Percentiles rank a stretch among this genome's conserved stretches.
Conservation (phyloP, 2,888 invertebrate genomes). For the Anagyrus pseudococci region DNA sequence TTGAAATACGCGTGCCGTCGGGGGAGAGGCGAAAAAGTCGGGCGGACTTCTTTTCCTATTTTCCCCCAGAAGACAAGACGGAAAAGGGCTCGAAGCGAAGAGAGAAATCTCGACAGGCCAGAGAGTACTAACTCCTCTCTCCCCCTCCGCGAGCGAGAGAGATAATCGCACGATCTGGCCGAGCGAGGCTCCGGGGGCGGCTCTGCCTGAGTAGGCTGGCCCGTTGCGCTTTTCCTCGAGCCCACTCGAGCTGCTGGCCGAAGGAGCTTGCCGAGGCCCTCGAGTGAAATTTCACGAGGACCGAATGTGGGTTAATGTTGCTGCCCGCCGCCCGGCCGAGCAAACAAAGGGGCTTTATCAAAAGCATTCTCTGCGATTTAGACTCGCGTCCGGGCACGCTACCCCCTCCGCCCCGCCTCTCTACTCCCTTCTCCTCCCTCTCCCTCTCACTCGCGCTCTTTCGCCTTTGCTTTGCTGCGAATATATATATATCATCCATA, state of each 20-base stretch:
- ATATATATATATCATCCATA: not conserved
- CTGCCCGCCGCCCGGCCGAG: not conserved
- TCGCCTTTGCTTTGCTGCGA: not conserved
- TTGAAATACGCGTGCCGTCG: not conserved
- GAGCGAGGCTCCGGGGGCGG: too few relatives aligned
- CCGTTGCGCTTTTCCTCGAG: too few relatives aligned
- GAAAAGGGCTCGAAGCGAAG: not conserved
- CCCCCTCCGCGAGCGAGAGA: too few relatives aligned
- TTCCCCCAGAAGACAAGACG: not conserved
- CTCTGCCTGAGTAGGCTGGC: too few relatives aligned
- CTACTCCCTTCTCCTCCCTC: not conserved
- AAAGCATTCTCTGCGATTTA: slow-evolving; percentile 15
- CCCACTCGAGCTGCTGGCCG: not conserved
- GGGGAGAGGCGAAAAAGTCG: not conserved
- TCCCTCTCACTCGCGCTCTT: not conserved
- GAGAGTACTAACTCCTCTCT: too few relatives aligned
- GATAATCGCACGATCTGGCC: too few relatives aligned
- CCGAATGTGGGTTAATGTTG: slow-evolving; percentile 31
- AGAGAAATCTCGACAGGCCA: too few relatives aligned
- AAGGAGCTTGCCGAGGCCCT: not conserved
- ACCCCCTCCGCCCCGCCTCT: not conserved
- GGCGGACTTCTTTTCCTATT: not conserved
- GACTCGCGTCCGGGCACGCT: not conserved
- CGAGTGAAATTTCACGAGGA: slow-evolving; percentile 19
- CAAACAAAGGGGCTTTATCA: slow-evolving; percentile 16